phyloP scores from a whole-genome alignment of 2,113 vertebrate species.

The Macrotis lagotis region DNA sequence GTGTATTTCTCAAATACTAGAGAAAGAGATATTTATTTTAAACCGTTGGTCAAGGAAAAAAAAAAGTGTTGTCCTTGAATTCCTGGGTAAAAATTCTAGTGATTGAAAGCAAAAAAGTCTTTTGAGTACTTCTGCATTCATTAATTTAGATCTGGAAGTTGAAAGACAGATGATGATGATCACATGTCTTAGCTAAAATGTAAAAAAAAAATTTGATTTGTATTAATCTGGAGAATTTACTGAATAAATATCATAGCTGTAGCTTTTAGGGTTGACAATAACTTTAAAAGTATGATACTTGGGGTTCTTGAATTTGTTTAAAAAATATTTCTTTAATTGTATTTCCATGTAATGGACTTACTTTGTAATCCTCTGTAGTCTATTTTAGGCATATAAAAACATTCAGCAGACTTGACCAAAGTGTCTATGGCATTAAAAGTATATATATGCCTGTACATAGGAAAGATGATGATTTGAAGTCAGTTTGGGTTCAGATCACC shows the following conservation, averaged over 20 bases:
- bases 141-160: background rate
- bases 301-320: no score
- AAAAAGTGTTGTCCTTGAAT: background rate
- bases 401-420: background rate
- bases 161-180: constrained; percentile 15
- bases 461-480: background rate
- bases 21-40: constrained; percentile 33
- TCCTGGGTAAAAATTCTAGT: background rate
- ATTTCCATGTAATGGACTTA: background rate
- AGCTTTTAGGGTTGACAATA: background rate
- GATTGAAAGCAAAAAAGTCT: constrained; percentile 6
- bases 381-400: no score
- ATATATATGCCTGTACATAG: background rate
- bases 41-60: constrained; percentile 12
- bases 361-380: background rate
- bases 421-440: background rate
- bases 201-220: constrained; percentile 27
- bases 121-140: constrained; percentile 13
- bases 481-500: no score
- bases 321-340: no score
- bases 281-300: no score
- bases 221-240: constrained; percentile 6
- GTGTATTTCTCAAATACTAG: constrained; percentile 3
- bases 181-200: constrained; percentile 13
- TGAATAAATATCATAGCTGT: background rate